These are phyloP conservation scores for Etia nguti DNA, from an alignment of 2,113 vertebrate genomes.

Conservation along the genomic window DNA sequence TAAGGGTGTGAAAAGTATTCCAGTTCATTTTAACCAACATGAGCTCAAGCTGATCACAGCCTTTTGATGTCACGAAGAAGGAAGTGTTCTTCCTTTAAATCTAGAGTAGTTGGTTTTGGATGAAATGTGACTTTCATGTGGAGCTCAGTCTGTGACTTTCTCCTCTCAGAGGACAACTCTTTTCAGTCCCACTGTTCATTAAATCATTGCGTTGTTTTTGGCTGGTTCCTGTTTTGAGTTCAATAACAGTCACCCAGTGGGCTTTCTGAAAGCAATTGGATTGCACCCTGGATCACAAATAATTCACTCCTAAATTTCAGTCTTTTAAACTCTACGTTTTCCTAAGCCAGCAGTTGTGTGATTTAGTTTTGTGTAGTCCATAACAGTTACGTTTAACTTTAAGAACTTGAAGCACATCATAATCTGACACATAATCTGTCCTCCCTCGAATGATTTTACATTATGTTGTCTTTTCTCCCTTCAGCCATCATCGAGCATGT, in stretches of 20 bases:
- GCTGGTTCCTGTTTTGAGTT: neutral
- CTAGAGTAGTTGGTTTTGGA: neutral
- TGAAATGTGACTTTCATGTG: neutral
- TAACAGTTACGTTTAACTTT: neutral
- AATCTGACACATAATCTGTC: neutral
- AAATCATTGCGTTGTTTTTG: neutral
- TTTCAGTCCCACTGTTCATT: neutral
- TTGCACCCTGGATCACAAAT: neutral
- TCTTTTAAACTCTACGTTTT: neutral
- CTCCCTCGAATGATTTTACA: neutral
- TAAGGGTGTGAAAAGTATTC: neutral
- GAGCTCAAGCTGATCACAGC: neutral
- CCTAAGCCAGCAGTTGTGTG: neutral
- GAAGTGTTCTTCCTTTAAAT: neutral
- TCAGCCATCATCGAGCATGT: slow-evolving; percentile 96
- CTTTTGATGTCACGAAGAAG: neutral
- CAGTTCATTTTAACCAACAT: neutral
- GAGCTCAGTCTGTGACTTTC: neutral
- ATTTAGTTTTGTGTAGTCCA: neutral
- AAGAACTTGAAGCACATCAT: neutral
- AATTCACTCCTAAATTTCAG: neutral
- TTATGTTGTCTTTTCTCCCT: neutral
- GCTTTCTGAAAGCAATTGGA: neutral
- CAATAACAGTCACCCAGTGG: neutral
- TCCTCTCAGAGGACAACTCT: neutral